Evolutionary conservation across 2,888 invertebrate genomes (phyloP).

Genomic region (Disparrhopalites patrizii): DNA sequence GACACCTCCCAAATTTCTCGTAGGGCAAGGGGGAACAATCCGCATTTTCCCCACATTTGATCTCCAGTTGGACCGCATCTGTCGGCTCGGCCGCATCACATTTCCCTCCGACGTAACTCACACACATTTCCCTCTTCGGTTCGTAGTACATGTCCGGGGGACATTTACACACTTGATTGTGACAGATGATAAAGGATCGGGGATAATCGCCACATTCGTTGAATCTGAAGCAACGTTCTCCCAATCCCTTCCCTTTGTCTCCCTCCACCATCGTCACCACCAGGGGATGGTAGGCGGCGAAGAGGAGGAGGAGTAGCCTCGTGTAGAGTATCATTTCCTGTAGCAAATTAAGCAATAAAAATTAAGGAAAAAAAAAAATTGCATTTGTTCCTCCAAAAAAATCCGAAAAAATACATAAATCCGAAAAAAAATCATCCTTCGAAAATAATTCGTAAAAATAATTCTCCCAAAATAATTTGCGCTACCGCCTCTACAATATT

Average conservation of each 20-base stretch:
- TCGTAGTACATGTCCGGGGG: slow-evolving; percentile 4
- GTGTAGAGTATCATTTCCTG: slow-evolving; percentile 12
- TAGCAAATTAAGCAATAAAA: not conserved
- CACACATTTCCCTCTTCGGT: slow-evolving; percentile 8
- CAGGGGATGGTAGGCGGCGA: not conserved
- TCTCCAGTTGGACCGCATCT: not conserved
- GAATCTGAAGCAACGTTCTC: not conserved
- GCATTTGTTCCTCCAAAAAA: not conserved
- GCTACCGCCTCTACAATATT: too few relatives aligned
- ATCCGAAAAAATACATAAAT: too few relatives aligned
- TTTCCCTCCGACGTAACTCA: slow-evolving; percentile 3
- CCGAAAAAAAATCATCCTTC: not conserved
- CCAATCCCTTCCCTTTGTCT: not conserved
- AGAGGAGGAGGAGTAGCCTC: not conserved
- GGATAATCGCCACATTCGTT: slow-evolving; percentile 15
- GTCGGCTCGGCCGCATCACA: slow-evolving; percentile 2
- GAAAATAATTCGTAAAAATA: not conserved
- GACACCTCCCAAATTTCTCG: slow-evolving; percentile 15
- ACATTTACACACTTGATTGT: slow-evolving; percentile 11
- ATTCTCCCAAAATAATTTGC: too few relatives aligned
- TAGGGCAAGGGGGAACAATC: not conserved
- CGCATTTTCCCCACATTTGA: slow-evolving; percentile 7
- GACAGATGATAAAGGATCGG: not conserved
- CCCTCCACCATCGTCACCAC: not conserved
- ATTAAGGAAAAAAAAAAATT: not conserved